Base-by-base conservation (phyloP, 1,140 invertebrate species). In the Agrilus planipennis region DNA sequence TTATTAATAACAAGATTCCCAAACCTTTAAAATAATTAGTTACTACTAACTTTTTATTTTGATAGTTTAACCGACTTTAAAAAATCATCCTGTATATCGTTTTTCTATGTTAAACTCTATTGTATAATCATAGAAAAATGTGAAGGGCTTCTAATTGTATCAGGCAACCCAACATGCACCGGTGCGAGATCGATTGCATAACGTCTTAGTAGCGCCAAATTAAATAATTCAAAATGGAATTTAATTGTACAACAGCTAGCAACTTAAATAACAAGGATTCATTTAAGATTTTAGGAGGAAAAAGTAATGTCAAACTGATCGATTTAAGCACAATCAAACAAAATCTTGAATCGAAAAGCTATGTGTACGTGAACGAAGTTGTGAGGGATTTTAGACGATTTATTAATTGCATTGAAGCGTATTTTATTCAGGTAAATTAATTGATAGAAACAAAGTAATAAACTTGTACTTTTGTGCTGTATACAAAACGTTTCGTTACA, bases 361-460 rank as follows among this genome's bases (percentile, higher is more conserved):
- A 56, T 34, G 44, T 46, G 0, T 67, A 65, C 41, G 41, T 61
- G 19, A 57, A 57, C 22, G 61, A 68, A 47, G 54, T 65, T 10
- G 53, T 69, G 4, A 55, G 66, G 32, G 66, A 69, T 52, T 39
- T 68, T 10, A 55, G 57, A 21, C 57, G 58, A 30, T 56, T 68
- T 32, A 44, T 60, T 3, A 62, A 56, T 30, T 46, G 51, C 41
- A 57, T 47, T 10, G 53, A 55, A 19, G 47, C 47, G 20, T 58
- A 55, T 47, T 49, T 62, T 6, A 40, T 60, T n/a, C n/a, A n/a
- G 53, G 58, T 63, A 54, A 35, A 40, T 21, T 39, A 4, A 2
- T 28, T 18, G 10, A 3, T 19, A 22, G 12, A 10, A 36, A 9
- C 35, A n/a, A n/a, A n/a, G n/a, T n/a, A n/a, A n/a, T n/a, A n/a